Conservation (phyloP, 1,140 invertebrate species). For the Ridgeia piscesae region DNA sequence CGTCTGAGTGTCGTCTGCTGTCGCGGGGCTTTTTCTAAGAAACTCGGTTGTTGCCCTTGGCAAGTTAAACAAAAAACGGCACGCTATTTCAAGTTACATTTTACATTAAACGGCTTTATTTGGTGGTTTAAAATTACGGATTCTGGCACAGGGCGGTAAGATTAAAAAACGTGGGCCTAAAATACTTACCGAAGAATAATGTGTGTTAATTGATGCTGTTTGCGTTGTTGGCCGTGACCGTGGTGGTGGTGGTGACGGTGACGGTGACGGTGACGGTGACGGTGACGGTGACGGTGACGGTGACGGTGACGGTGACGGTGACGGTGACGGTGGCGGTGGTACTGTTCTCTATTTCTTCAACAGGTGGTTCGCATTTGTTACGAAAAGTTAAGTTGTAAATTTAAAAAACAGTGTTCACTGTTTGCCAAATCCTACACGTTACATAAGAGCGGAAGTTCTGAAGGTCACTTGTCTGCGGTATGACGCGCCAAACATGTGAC, state of each 20-base stretch:
- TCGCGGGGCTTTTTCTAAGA: not conserved
- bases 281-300: too few relatives aligned
- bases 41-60: not conserved
- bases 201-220: too few relatives aligned
- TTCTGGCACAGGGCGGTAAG: not conserved
- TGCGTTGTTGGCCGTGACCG: not conserved
- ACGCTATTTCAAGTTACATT: not conserved
- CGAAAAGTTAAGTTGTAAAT: too few relatives aligned
- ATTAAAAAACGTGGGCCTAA: not conserved
- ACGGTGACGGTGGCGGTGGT: too few relatives aligned
- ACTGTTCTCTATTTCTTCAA: too few relatives aligned
- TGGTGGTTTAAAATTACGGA: not conserved
- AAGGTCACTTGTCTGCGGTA: too few relatives aligned
- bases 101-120: not conserved
- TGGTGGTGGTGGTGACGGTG: too few relatives aligned
- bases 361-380: too few relatives aligned
- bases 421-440: too few relatives aligned
- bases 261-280: not conserved
- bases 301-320: not conserved
- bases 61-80: not conserved
- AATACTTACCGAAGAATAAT: not conserved
- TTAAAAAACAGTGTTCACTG: too few relatives aligned
- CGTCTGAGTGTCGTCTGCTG: not conserved
- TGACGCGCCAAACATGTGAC: too few relatives aligned
- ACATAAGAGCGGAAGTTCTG: too few relatives aligned